Conservation (phyloP, 2,888 invertebrate genomes). For the Anoncus sp. region DNA sequence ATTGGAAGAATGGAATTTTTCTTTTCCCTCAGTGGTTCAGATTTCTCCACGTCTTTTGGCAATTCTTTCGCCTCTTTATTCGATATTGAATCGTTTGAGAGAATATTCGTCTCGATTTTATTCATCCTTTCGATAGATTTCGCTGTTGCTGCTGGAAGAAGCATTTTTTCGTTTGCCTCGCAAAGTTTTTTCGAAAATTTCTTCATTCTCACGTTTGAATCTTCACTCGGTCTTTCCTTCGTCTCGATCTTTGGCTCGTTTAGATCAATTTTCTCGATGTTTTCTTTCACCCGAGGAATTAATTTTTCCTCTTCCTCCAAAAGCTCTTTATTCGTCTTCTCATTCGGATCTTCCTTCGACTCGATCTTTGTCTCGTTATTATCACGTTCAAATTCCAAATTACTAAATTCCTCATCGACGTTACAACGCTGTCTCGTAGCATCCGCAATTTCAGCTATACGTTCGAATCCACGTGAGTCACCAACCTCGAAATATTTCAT, state of each 20-base stretch:
- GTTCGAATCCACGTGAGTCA: constrained; percentile 20
- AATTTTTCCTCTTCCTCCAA: background rate
- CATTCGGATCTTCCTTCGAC: constrained; percentile 39
- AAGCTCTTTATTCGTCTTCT: too few species aligned
- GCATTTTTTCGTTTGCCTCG: too few species aligned
- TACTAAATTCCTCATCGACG: background rate
- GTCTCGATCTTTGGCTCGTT: background rate
- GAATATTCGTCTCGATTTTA: background rate
- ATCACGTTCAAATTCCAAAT: constrained; percentile 21
- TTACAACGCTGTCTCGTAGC: constrained; percentile 10
- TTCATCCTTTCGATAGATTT: background rate
- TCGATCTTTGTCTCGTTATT: constrained; percentile 1
- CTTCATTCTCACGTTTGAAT: background rate
- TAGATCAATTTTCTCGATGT: background rate
- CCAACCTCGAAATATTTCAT: constrained; percentile 76
- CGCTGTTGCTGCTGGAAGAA: too few species aligned
- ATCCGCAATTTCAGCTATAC: background rate
- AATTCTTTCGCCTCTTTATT: background rate
- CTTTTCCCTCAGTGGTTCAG: background rate
- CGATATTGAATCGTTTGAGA: too few species aligned
- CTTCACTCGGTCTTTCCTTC: background rate
- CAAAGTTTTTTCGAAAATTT: too few species aligned
- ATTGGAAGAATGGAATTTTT: background rate
- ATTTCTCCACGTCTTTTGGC: background rate
- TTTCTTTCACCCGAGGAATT: background rate